Percentiles rank a stretch among this genome's conserved stretches.
phyloP scores from a whole-genome alignment of 2,113 vertebrate species.

The Thalassoma bifasciatum region DNA sequence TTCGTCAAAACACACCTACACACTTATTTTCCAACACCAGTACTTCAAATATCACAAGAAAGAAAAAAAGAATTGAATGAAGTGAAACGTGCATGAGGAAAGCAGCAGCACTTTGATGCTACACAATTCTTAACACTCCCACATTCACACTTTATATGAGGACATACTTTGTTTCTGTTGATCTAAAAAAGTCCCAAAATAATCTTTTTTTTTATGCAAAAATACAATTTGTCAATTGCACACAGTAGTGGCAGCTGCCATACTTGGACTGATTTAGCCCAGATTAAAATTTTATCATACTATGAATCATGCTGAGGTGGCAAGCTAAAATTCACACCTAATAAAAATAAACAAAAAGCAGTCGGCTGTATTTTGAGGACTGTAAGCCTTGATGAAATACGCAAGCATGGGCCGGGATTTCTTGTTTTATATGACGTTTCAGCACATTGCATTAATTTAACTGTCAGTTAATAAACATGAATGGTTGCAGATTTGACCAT shows the following conservation, averaged over 20 bases:
- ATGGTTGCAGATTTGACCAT: no score
- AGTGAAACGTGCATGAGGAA: not conserved
- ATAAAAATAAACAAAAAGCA: conserved; percentile 35
- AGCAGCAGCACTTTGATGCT: conserved; percentile 9
- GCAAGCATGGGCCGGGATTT: not conserved
- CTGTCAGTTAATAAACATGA: no score
- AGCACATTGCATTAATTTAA: not conserved
- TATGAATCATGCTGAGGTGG: conserved; percentile 44
- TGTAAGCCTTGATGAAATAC: not conserved
- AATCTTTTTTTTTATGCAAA: conserved; percentile 31
- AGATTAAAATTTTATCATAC: conserved; percentile 38
- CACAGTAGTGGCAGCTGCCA: conserved; percentile 20
- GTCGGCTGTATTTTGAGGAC: conserved; percentile 9
- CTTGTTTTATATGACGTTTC: not conserved
- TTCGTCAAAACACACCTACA: conserved; percentile 14
- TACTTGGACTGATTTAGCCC: conserved; percentile 9
- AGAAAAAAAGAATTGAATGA: conserved; percentile 22
- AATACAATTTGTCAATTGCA: conserved; percentile 31
- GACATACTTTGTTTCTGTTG: conserved; percentile 27
- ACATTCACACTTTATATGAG: conserved; percentile 52
- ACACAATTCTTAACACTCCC: conserved; percentile 58
- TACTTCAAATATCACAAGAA: not conserved
- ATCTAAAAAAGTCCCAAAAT: conserved; percentile 38
- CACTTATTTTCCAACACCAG: conserved; percentile 5
- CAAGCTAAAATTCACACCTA: conserved; percentile 41